Evolutionary conservation across 1,140 invertebrate genomes (phyloP).

Genomic region (Brachionus asplanchnoidis): DNA sequence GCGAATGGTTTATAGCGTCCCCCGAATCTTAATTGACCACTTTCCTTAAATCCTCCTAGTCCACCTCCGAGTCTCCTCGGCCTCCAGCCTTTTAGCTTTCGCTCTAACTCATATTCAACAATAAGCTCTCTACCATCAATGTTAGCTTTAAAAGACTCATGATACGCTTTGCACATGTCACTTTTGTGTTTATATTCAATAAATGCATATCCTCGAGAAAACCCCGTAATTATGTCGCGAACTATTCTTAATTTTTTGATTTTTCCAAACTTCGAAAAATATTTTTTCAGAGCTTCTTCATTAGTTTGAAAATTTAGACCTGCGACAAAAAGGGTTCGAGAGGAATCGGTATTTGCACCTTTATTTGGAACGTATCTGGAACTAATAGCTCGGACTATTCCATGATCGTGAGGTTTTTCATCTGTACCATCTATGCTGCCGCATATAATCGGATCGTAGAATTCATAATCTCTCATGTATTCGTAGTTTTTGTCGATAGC

Average conservation of each 20-base stretch:
- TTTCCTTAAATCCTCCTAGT: constrained; percentile 78
- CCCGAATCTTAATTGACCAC: constrained; percentile 80
- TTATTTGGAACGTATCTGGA: constrained; percentile 44
- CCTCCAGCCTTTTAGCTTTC: constrained; percentile 70
- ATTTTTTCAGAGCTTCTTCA: constrained; percentile 57
- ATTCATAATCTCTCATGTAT: constrained; percentile 12
- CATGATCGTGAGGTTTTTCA: constrained; percentile 73
- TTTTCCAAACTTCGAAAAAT: constrained; percentile 57
- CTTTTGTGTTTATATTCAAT: constrained; percentile 65
- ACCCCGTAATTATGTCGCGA: constrained; percentile 73
- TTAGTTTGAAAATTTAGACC: constrained; percentile 69
- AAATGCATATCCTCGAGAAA: constrained; percentile 77
- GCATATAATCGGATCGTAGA: constrained; percentile 60
- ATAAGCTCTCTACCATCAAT: constrained; percentile 64
- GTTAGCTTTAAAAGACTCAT: not conserved
- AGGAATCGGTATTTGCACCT: constrained; percentile 62
- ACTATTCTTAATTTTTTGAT: constrained; percentile 68
- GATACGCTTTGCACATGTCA: constrained; percentile 13
- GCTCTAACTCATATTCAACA: constrained; percentile 61
- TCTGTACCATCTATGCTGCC: constrained; percentile 81
- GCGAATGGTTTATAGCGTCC: constrained; percentile 68
- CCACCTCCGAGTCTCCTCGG: constrained; percentile 78
- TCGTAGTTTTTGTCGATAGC: constrained; percentile 13
- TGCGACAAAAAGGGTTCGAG: constrained; percentile 72
- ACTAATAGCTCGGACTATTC: constrained; percentile 67